Conservation (phyloP, 2,888 invertebrate species). For the Agrotis puta region DNA sequence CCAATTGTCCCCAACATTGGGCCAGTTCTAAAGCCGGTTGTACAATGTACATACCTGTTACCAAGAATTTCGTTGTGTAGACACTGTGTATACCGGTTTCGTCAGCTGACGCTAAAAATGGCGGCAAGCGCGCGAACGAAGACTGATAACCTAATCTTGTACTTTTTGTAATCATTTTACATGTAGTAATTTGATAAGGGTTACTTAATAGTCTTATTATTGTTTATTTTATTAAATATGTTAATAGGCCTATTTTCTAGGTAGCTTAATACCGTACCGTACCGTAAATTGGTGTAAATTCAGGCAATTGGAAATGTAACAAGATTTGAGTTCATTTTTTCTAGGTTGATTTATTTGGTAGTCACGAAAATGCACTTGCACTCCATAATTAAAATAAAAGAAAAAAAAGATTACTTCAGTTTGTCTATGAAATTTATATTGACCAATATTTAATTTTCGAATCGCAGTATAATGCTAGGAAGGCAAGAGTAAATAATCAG, state of each 20-base stretch:
- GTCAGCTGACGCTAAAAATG: slow-evolving; percentile 85
- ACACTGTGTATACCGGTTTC: slow-evolving; percentile 80
- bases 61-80: slow-evolving; percentile 80
- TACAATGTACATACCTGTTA: slow-evolving; percentile 78
- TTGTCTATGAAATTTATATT: background rate
- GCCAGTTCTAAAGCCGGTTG: slow-evolving; percentile 59
- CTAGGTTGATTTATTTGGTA: background rate
- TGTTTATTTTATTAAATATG: slow-evolving; percentile 20
- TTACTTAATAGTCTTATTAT: slow-evolving; percentile 43
- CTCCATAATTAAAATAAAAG: background rate
- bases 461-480: background rate
- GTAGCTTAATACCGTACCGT: no score
- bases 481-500: background rate
- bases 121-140: slow-evolving; percentile 70
- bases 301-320: background rate
- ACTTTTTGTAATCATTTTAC: slow-evolving; percentile 34
- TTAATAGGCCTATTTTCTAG: no score
- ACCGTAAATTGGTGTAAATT: background rate
- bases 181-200: slow-evolving; percentile 44
- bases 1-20: slow-evolving; percentile 56
- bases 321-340: no score
- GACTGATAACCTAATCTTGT: slow-evolving; percentile 75
- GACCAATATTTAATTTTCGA: no score
- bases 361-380: no score
- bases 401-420: background rate